Conservation (phyloP, 2,888 invertebrate genomes). For the Cyrtodaria siliqua region DNA sequence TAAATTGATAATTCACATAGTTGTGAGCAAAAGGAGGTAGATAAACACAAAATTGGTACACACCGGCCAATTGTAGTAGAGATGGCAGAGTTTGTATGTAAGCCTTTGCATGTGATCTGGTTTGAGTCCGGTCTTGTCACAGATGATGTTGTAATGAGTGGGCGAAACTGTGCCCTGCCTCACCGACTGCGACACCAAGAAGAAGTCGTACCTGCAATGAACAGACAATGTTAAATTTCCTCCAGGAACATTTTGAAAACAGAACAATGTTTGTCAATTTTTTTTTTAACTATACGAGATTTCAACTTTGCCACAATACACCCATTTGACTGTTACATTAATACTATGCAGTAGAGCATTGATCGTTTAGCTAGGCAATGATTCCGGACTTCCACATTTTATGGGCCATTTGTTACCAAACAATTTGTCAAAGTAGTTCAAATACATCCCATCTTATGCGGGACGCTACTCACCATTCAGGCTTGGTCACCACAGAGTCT, state of each 20-base stretch:
- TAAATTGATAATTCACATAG: no score
- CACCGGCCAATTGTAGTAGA: constrained; percentile 96
- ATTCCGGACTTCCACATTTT: not conserved
- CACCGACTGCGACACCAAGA: constrained; percentile 94
- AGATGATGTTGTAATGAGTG: constrained; percentile 94
- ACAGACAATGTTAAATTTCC: no score
- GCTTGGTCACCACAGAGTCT: constrained; percentile 92
- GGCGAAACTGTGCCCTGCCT: constrained; percentile 96
- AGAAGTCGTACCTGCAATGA: constrained; percentile 93
- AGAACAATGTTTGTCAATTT: no score
- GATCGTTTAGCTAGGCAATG: no score
- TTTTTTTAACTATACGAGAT: no score
- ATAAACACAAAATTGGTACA: no score
- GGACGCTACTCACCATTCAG: constrained; percentile 81
- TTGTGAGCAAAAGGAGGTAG: no score
- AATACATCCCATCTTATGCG: not conserved
- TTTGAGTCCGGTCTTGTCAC: constrained; percentile 90
- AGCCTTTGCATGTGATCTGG: constrained; percentile 93
- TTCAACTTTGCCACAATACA: no score
- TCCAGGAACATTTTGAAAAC: no score
- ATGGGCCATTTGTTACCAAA: not conserved
- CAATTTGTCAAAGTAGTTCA: not conserved
- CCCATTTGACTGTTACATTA: no score
- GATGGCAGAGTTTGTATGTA: constrained; percentile 94
- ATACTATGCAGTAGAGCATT: no score